Percentiles rank a stretch among this genome's conserved stretches.
These are phyloP conservation scores for Bufo bufo DNA, from an alignment of 2,113 vertebrate genomes.

Conservation along the genomic window DNA sequence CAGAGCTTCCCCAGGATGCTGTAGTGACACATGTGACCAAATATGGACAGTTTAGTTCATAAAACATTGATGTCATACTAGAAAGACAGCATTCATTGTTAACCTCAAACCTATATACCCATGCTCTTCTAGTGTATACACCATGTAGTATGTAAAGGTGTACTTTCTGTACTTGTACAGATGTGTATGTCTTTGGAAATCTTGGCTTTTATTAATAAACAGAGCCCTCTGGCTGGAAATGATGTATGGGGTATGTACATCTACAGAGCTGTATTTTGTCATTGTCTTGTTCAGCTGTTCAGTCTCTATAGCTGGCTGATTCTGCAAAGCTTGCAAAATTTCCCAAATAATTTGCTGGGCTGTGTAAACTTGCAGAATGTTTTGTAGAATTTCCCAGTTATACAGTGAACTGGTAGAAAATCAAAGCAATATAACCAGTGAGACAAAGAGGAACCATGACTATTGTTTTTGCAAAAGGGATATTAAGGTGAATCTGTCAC, in stretches of 20 bases:
- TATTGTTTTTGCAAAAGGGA: not conserved
- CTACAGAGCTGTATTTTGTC: not conserved
- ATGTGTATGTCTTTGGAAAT: not conserved
- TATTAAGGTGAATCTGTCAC: no score
- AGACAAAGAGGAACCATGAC: not conserved
- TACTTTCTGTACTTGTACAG: no score
- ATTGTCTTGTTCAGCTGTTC: conserved; percentile 14
- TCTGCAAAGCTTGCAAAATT: conserved; percentile 1
- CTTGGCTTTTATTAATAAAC: not conserved
- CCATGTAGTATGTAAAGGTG: not conserved
- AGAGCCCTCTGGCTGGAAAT: not conserved
- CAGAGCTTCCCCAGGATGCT: no score
- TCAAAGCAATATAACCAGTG: not conserved
- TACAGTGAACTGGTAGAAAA: not conserved
- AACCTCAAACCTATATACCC: no score
- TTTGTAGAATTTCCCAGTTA: not conserved
- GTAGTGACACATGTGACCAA: no score
- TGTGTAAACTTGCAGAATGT: not conserved
- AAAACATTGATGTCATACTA: no score
- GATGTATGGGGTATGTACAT: not conserved
- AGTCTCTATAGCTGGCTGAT: not conserved
- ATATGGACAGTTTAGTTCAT: no score
- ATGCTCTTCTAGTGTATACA: not conserved
- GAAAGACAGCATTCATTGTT: no score
- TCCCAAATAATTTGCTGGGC: conserved; percentile 15